phyloP scores from a whole-genome alignment of 2,113 vertebrate genomes.

The Ceyx melanurus region DNA sequence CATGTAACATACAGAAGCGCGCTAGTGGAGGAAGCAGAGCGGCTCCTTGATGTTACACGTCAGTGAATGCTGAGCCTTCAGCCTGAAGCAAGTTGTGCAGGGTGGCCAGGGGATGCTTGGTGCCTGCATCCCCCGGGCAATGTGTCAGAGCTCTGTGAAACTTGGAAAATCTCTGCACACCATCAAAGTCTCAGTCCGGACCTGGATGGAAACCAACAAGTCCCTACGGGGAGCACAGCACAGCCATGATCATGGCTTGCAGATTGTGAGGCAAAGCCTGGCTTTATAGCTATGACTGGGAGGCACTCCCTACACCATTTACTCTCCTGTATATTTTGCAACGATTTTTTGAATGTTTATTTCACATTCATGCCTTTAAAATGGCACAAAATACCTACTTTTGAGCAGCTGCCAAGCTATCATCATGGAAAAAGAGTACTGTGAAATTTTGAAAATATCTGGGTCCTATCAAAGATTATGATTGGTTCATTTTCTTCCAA shows the following conservation, averaged over 20 bases:
- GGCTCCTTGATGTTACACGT: accelerated
- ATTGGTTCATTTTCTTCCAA: not conserved
- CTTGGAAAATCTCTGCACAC: not conserved
- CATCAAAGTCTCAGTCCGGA: not conserved
- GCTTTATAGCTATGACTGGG: not conserved
- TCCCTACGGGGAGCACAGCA: not conserved
- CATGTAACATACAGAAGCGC: not conserved
- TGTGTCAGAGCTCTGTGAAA: not conserved
- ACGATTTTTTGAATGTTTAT: not conserved
- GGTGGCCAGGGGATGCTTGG: not conserved
- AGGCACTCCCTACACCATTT: not conserved
- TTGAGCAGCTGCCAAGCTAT: not conserved
- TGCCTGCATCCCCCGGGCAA: not conserved
- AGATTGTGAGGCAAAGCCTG: not conserved
- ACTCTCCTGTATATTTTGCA: not conserved
- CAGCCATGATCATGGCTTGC: not conserved
- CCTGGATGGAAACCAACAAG: not conserved
- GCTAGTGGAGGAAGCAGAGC: not conserved
- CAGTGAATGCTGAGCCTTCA: not conserved
- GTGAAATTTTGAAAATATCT: not conserved
- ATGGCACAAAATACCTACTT: not conserved
- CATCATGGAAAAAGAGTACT: not conserved
- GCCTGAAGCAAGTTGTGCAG: not conserved
- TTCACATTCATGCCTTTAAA: not conserved
- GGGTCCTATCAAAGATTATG: not conserved